A percentile compares a stretch with the other conserved stretches of the same genome.
phyloP scores from a whole-genome alignment of 2,888 invertebrate species.

The Lasioglossum calceatum region DNA sequence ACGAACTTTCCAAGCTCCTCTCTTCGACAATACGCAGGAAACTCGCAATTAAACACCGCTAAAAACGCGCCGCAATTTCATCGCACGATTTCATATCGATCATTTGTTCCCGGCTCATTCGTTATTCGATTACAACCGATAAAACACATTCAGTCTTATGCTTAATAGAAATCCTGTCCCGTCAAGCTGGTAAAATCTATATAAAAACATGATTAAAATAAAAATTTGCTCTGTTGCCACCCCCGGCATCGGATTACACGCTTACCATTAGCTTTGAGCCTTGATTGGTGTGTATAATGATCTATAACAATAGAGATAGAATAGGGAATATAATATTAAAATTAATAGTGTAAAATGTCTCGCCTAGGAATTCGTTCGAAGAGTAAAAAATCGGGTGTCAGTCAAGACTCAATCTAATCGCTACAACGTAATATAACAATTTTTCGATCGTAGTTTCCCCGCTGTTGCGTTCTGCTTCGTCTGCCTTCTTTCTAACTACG shows the following conservation, averaged over 20 bases:
- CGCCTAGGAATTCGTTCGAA: background rate
- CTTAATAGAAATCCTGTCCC: slow-evolving; percentile 12
- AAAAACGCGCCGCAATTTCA: slow-evolving; percentile 9
- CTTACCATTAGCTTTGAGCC: background rate
- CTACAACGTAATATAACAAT: slow-evolving; percentile 2
- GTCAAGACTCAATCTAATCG: slow-evolving; percentile 4
- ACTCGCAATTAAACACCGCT: background rate
- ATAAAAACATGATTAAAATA: background rate
- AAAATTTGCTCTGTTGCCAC: background rate
- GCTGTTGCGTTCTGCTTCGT: slow-evolving; percentile 3
- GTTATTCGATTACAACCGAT: background rate
- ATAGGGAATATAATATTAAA: background rate
- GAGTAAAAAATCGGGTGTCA: background rate
- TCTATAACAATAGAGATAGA: background rate
- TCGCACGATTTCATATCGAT: background rate
- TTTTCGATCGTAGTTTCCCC: background rate
- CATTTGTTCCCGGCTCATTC: background rate
- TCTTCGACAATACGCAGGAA: slow-evolving; percentile 9
- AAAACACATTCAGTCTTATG: slow-evolving; percentile 43
- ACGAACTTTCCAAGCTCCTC: background rate
- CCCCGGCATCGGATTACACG: background rate
- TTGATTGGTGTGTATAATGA: background rate
- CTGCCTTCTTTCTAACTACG: slow-evolving; percentile 45
- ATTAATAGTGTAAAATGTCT: background rate
- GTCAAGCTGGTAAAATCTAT: slow-evolving; percentile 8